Evolutionary conservation across 2,888 invertebrate species (phyloP).

Genomic region (Drosophila lutescens): DNA sequence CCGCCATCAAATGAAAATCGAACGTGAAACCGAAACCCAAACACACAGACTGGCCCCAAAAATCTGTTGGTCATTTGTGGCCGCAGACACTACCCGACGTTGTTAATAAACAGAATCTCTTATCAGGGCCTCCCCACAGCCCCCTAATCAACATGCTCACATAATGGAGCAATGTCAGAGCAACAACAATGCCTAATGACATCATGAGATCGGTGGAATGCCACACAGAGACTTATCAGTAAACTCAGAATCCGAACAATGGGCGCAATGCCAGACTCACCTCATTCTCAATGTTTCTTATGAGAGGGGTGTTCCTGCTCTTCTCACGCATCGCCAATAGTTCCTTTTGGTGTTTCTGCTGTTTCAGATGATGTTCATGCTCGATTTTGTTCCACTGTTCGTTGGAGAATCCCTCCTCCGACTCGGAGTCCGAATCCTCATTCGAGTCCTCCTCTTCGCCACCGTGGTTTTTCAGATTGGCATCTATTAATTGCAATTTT

Average conservation of each 20-base stretch:
- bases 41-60: conserved; percentile 2
- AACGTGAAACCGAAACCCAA: conserved; percentile 20
- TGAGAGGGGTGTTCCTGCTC: conserved; percentile 57
- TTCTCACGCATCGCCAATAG: conserved; percentile 62
- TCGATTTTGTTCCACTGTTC: conserved; percentile 84
- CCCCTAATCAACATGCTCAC: conserved; percentile 6
- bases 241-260: conserved; percentile 35
- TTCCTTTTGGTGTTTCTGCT: conserved; percentile 79
- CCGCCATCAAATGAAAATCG: conserved; percentile 26
- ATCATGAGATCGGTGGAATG: conserved; percentile 50
- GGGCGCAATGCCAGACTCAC: conserved; percentile 74
- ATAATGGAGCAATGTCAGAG: conserved; percentile 41
- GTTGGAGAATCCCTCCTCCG: conserved; percentile 80
- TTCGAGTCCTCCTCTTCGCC: conserved; percentile 20
- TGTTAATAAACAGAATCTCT: conserved; percentile 18
- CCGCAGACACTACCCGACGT: neutral
- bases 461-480: conserved; percentile 20
- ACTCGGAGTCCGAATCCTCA: conserved; percentile 38
- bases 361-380: conserved; percentile 79
- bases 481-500: conserved; percentile 30
- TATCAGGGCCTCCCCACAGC: conserved; percentile 17
- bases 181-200: conserved; percentile 64
- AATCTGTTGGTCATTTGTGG: conserved; percentile 37
- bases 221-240: conserved; percentile 24
- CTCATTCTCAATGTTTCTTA: conserved; percentile 71